Evolutionary conservation across 2,797 vertebrate species (phyloP), one percentile per base, ranked within the genome.

Genomic region (Gobio occitaniae): DNA sequence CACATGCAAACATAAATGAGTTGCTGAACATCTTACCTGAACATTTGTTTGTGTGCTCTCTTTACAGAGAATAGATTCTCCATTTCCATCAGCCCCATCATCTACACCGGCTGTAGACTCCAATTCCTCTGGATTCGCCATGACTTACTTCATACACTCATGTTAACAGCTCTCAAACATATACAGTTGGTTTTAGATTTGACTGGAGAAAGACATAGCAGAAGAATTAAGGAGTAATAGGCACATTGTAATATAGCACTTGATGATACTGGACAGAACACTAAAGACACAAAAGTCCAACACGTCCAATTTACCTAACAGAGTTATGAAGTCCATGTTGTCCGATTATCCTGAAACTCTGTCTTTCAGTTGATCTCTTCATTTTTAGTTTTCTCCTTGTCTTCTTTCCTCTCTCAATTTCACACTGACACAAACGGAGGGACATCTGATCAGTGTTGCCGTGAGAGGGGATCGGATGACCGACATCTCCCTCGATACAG

Each of bases 401-500:
- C 56, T 4, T 54, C 63, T 59, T 71, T 65, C 80, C 71, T 66
- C 44, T 69, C 29, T 68, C 78, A 68, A 47, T 65, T 65, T 61
- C 81, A 82, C 21, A 69, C 50, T 54, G 78, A 80, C 63, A 66
- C 61, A 76, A 78, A 86, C 86, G 86, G 79, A 86, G 78, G 77
- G 94, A 95, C 88, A 95, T 91, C 92, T 92, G 95, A 95, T 93
- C 86, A 89, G 91, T 83, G 87, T 88, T 78, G 59, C 90, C 84
- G 50, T 3, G 50, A 87, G 80, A 71, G 6, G 83, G 87, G 92
- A 94, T 95, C 93, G 52, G 88, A 88, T 95, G 89, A 90, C 71
- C 84, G 65, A 79, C 68, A 65, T 90, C 91, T 91, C 89, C 81
- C 76, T 75, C 80, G 85, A 86, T 78, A 74, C 78, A 88, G 90